These are phyloP conservation scores for Diadema setosum DNA, from an alignment of 35 echinoderm and acorn worm genomes.

Conservation along the genomic window DNA sequence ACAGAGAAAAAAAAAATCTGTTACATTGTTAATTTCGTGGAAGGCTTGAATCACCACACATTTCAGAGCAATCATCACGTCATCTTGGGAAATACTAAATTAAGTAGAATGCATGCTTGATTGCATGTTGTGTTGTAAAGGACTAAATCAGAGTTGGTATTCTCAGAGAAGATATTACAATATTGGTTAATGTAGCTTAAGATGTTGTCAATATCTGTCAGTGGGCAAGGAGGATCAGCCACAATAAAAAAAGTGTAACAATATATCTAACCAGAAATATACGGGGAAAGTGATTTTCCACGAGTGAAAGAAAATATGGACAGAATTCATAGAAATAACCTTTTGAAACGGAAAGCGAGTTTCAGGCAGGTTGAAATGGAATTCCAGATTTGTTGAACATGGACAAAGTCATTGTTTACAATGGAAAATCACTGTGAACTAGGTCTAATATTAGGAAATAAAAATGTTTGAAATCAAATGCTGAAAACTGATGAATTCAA, in stretches of 20 bases:
- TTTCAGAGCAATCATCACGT: no score
- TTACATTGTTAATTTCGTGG: neutral
- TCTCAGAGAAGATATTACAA: neutral
- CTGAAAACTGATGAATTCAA: neutral
- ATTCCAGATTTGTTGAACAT: neutral
- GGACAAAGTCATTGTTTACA: neutral
- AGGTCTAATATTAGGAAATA: neutral
- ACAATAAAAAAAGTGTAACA: neutral
- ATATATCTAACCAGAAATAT: neutral
- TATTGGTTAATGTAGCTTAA: neutral
- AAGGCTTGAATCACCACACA: no score
- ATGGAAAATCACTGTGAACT: neutral
- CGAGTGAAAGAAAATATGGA: neutral
- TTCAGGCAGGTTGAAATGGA: neutral
- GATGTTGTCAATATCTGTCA: neutral
- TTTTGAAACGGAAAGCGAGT: neutral
- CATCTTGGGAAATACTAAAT: no score
- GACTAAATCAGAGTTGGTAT: neutral
- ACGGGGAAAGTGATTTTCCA: neutral
- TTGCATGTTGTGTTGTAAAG: no score
- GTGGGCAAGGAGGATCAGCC: neutral
- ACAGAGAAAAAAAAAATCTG: neutral
- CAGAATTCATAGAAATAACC: neutral
- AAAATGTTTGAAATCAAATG: neutral
- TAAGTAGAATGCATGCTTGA: no score